A percentile compares a stretch with the other conserved stretches of the same genome.
phyloP scores from a whole-genome alignment of 2,888 invertebrate genomes.

The Mechanitis messenoides region DNA sequence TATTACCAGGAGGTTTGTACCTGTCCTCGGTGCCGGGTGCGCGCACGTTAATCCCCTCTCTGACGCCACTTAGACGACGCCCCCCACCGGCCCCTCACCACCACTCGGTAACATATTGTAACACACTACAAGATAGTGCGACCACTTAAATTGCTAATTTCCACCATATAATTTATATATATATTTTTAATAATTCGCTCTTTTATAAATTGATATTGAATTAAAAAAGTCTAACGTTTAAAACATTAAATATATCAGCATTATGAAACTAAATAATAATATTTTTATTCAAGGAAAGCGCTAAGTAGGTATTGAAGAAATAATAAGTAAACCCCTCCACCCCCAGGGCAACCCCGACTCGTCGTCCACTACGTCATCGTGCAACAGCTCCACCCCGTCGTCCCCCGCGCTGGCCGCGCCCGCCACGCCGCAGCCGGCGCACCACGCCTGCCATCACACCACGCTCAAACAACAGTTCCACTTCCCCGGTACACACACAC shows the following conservation, averaged over 20 bases:
- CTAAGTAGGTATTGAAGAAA: neutral
- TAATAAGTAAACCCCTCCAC: neutral
- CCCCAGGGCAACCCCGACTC: constrained; percentile 84
- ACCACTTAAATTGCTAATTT: neutral
- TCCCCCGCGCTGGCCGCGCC: constrained; percentile 87
- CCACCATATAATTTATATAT: no score
- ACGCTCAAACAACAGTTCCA: constrained; percentile 81
- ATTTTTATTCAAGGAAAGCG: neutral
- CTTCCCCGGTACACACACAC: constrained; percentile 80
- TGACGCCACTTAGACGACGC: constrained; percentile 61
- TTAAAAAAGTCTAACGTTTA: no score
- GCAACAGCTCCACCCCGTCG: constrained; percentile 97
- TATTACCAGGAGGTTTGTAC: constrained; percentile 29
- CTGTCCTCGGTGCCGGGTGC: constrained; percentile 31
- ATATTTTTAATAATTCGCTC: no score
- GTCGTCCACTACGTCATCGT: constrained; percentile 95
- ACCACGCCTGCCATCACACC: constrained; percentile 44
- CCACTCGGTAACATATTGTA: constrained; percentile 32
- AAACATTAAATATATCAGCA: no score
- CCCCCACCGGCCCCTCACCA: constrained; percentile 71
- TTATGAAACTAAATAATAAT: neutral
- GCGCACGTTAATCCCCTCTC: constrained; percentile 46
- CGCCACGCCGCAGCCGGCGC: constrained; percentile 77
- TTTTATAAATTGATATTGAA: no score
- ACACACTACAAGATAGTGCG: neutral